These are phyloP conservation scores for Drosophila atroscutellata DNA, from an alignment of 2,888 invertebrate genomes.

Conservation along the genomic window DNA sequence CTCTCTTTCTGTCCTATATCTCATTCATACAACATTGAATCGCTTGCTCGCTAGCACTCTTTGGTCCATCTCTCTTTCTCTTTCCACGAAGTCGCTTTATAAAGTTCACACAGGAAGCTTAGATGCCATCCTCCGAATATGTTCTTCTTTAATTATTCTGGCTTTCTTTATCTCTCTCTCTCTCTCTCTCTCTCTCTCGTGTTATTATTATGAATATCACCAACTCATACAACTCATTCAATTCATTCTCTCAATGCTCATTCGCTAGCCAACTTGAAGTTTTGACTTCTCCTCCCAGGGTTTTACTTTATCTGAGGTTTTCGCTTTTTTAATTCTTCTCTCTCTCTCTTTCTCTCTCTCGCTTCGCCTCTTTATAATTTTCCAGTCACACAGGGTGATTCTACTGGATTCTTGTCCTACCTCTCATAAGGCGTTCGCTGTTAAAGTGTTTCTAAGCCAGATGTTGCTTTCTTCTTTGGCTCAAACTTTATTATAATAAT, in stretches of 20 bases:
- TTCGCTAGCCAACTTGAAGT: constrained; percentile 1
- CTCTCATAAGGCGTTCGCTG: not conserved
- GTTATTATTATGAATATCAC: not conserved
- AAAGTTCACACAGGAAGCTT: not conserved
- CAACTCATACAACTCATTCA: not conserved
- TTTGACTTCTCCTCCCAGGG: not conserved
- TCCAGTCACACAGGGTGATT: not conserved
- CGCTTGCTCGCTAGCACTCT: constrained; percentile 14
- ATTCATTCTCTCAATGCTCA: not conserved
- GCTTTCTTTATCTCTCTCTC: not conserved
- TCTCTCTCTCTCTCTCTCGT: constrained; percentile 5
- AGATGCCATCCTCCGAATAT: not conserved
- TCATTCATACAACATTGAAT: constrained; percentile 7
- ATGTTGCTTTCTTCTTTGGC: constrained; percentile 30
- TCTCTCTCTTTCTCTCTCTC: not conserved
- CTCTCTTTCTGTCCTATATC: constrained; percentile 14
- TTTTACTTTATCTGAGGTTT: not conserved
- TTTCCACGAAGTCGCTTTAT: not conserved
- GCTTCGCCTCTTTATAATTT: not conserved
- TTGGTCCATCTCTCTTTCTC: constrained; percentile 20
- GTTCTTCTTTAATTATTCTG: not conserved
- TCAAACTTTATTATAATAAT: constrained; percentile 19
- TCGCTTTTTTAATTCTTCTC: not conserved
- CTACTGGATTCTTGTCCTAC: not conserved
- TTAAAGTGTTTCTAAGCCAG: constrained; percentile 14